Evolutionary conservation across 2,797 vertebrate genomes (phyloP).

Genomic region (Tokudaia muenninki): DNA sequence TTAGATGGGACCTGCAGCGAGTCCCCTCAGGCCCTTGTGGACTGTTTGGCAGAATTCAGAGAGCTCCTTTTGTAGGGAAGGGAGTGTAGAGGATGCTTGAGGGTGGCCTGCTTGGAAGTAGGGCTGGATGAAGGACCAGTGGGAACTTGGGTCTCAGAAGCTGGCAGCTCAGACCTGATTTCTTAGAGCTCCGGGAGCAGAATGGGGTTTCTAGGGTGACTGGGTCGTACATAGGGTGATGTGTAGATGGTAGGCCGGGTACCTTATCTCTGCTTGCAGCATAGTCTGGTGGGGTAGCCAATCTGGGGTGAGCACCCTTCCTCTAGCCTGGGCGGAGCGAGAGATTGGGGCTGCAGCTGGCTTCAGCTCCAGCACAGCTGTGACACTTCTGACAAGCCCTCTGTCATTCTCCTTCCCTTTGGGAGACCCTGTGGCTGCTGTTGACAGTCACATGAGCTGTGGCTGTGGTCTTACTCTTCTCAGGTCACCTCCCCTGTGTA

Average conservation of each 20-base stretch:
- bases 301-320: slow-evolving; percentile 82
- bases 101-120: not conserved
- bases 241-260: not conserved
- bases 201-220: not conserved
- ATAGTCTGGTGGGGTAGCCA: slow-evolving; percentile 46
- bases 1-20: not conserved
- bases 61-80: not conserved
- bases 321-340: slow-evolving; percentile 52
- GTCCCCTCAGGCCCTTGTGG: not conserved
- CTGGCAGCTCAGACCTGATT: slow-evolving; percentile 18
- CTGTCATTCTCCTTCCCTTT: not conserved
- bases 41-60: not conserved
- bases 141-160: not conserved
- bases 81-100: not conserved
- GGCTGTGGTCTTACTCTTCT: not conserved
- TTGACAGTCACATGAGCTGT: slow-evolving; percentile 14
- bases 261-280: slow-evolving; percentile 81
- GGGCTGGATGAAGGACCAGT: not conserved
- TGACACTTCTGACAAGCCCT: slow-evolving; percentile 1
- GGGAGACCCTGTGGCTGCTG: not conserved
- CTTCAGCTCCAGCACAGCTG: slow-evolving; percentile 12
- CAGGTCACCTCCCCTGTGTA: not conserved
- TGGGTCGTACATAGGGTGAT: slow-evolving; percentile 19
- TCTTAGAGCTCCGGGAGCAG: not conserved
- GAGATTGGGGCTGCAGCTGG: slow-evolving; percentile 66